Evolutionary conservation across 2,113 vertebrate species (phyloP).

Genomic region (Empidonax traillii): DNA sequence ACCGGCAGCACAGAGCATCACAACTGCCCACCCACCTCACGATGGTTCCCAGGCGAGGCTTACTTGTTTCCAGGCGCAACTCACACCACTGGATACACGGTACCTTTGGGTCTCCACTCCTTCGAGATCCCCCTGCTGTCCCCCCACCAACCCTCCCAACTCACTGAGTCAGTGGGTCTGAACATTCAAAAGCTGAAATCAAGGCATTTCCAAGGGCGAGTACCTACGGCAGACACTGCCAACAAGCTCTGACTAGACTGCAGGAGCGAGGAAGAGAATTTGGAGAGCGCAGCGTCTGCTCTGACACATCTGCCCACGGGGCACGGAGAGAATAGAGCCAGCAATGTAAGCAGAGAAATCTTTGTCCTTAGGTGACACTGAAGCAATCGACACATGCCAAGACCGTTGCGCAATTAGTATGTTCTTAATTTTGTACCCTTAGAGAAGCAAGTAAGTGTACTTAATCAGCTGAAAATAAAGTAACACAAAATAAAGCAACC

Average conservation of each 20-base stretch:
- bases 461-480: constrained; percentile 6
- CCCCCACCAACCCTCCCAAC: background rate
- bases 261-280: background rate
- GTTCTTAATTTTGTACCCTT: constrained; percentile 48
- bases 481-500: background rate
- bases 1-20: background rate
- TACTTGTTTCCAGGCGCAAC: background rate
- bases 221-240: background rate
- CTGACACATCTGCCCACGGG: constrained; percentile 43
- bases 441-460: background rate
- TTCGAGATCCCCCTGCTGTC: background rate
- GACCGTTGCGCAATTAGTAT: constrained; percentile 36
- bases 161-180: background rate
- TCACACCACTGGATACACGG: fast-evolving
- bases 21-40: background rate
- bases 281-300: background rate
- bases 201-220: background rate
- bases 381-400: background rate
- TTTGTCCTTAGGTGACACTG: constrained; percentile 52
- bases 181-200: background rate
- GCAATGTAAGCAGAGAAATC: constrained; percentile 1
- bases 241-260: constrained; percentile 44
- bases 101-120: background rate
- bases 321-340: background rate
- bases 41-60: background rate